Percentiles rank a stretch among this genome's conserved stretches.
These are phyloP conservation scores for Carabus problematicus DNA, from an alignment of 2,888 invertebrate genomes.

Conservation along the genomic window DNA sequence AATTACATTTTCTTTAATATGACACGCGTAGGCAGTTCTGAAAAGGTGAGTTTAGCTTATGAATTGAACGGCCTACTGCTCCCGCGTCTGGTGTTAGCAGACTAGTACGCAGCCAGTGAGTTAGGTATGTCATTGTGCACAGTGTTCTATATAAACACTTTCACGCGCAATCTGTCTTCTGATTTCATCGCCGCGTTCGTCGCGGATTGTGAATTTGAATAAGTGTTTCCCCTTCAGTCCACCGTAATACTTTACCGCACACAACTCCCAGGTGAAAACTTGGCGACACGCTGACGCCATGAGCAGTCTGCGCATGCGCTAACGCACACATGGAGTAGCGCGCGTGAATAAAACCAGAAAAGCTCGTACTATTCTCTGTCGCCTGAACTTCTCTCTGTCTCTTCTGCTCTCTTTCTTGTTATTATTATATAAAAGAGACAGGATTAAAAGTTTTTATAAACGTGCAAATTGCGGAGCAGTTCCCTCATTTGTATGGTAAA, in stretches of 20 bases:
- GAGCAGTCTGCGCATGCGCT: not conserved
- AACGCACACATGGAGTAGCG: too few relatives aligned
- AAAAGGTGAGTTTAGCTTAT: too few relatives aligned
- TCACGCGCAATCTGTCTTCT: conserved; percentile 41
- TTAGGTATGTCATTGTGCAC: conserved; percentile 12
- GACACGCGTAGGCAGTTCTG: too few relatives aligned
- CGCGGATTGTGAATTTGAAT: conserved; percentile 41
- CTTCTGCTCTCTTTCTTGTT: too few relatives aligned
- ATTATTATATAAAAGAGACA: conserved; percentile 31
- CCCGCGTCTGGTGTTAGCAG: too few relatives aligned
- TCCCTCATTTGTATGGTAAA: not conserved
- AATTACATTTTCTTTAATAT: too few relatives aligned
- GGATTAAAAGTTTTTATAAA: conserved; percentile 36
- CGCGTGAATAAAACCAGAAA: not conserved
- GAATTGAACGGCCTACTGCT: too few relatives aligned
- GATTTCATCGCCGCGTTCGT: conserved; percentile 31
- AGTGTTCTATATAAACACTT: conserved; percentile 38
- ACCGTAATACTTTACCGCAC: conserved; percentile 11
- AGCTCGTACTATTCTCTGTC: not conserved
- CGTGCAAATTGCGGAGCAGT: conserved; percentile 40
- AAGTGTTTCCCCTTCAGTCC: conserved; percentile 31
- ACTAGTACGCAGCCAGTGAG: too few relatives aligned
- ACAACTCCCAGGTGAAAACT: conserved; percentile 8
- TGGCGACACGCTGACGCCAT: not conserved
- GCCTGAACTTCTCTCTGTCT: not conserved